A percentile compares a stretch with the other conserved stretches of the same genome.
Conservation (phyloP, 1,140 invertebrate genomes). For the Condylostylus longicornis region DNA sequence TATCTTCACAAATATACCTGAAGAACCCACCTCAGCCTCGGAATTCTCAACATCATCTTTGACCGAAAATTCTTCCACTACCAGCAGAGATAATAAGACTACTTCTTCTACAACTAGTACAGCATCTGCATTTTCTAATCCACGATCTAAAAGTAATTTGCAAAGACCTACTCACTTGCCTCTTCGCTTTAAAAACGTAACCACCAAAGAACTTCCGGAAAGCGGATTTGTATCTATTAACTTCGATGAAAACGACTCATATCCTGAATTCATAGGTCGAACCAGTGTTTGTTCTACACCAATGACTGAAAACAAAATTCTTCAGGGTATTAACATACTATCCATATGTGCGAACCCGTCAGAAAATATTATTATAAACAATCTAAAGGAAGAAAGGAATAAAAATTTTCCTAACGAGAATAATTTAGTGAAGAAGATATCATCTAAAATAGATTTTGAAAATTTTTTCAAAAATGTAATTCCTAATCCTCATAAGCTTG, state of each 20-base stretch:
- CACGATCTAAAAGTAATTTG: conserved; percentile 15
- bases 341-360: conserved; percentile 47
- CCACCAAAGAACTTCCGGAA: conserved; percentile 38
- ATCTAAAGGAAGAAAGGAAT: not conserved
- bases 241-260: conserved; percentile 29
- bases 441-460: conserved; percentile 23
- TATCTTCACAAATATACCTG: conserved; percentile 60
- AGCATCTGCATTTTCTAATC: not conserved
- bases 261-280: conserved; percentile 41
- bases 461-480: conserved; percentile 30
- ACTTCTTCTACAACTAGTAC: not conserved
- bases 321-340: conserved; percentile 48
- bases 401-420: conserved; percentile 7
- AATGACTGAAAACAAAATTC: conserved; percentile 52
- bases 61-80: no score
- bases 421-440: conserved; percentile 5
- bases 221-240: conserved; percentile 29
- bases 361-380: conserved; percentile 1
- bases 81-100: not conserved
- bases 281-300: conserved; percentile 59
- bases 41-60: conserved; percentile 10
- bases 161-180: conserved; percentile 39
- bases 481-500: conserved; percentile 22
- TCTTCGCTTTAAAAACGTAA: conserved; percentile 37
- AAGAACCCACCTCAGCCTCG: conserved; percentile 39